Evolutionary conservation across 2,888 invertebrate species (phyloP).

Genomic region (Creontiades dilutus): DNA sequence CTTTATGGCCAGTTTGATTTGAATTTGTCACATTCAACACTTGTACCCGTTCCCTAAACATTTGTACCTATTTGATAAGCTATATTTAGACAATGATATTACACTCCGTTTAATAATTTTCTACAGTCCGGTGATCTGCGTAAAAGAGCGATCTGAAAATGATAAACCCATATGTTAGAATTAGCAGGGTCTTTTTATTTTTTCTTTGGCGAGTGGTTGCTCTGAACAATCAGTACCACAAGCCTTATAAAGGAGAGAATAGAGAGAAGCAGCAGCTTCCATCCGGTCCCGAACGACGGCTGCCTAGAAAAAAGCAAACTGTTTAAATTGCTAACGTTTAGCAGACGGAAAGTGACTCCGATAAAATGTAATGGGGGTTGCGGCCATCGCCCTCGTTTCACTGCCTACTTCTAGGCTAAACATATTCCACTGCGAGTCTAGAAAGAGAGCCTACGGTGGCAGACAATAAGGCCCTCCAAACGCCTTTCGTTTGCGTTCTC

Average conservation of each 20-base stretch:
- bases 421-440: conserved; percentile 6
- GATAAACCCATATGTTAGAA: no score
- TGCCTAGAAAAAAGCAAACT: conserved; percentile 40
- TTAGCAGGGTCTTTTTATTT: no score
- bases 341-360: conserved; percentile 33
- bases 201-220: no score
- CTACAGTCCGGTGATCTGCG: no score
- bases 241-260: neutral
- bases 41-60: no score
- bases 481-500: neutral
- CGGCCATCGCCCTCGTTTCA: conserved; percentile 1
- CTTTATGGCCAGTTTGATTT: no score
- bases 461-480: neutral
- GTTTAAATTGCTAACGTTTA: conserved; percentile 50
- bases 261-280: neutral
- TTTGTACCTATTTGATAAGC: no score
- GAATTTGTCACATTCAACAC: no score
- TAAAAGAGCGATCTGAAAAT: no score
- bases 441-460: neutral
- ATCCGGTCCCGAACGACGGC: neutral
- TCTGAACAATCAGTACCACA: no score
- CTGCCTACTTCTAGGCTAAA: conserved; percentile 33
- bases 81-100: no score
- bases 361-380: conserved; percentile 52
- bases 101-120: no score